Evolutionary conservation across 2,888 invertebrate genomes (phyloP).

Genomic region (Strigamia maritima): DNA sequence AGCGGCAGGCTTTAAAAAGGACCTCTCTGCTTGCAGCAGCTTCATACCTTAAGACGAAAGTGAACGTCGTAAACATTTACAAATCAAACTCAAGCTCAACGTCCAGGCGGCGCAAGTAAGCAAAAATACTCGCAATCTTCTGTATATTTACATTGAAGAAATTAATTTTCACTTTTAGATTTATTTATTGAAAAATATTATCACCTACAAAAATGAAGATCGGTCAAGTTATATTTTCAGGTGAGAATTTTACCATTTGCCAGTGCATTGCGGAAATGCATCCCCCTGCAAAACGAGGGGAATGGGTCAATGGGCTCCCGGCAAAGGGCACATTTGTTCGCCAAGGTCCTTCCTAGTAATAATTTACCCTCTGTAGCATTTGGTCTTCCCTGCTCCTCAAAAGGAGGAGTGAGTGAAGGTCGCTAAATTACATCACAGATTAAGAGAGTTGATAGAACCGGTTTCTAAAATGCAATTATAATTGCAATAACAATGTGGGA

Average conservation of each 20-base stretch:
- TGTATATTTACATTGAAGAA: too few relatives aligned
- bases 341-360: slow-evolving; percentile 1
- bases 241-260: background rate
- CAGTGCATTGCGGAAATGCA: background rate
- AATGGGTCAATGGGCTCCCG: background rate
- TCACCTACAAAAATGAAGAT: background rate
- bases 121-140: background rate
- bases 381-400: background rate
- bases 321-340: background rate
- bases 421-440: slow-evolving; percentile 19
- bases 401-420: slow-evolving; percentile 13
- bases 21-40: slow-evolving; percentile 22
- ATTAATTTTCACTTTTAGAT: background rate
- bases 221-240: slow-evolving; percentile 15
- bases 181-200: slow-evolving; percentile 2
- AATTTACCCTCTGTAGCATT: background rate
- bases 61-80: slow-evolving; percentile 9
- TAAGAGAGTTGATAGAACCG: background rate
- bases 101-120: slow-evolving; percentile 9
- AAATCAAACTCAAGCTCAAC: background rate
- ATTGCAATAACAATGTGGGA: slow-evolving; percentile 17
- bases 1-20: slow-evolving; percentile 31
- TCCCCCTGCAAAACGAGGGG: background rate
- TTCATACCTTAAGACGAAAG: background rate
- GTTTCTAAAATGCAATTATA: background rate